phyloP scores from a whole-genome alignment of 2,113 vertebrate genomes.

The Leptocoma aspasia region DNA sequence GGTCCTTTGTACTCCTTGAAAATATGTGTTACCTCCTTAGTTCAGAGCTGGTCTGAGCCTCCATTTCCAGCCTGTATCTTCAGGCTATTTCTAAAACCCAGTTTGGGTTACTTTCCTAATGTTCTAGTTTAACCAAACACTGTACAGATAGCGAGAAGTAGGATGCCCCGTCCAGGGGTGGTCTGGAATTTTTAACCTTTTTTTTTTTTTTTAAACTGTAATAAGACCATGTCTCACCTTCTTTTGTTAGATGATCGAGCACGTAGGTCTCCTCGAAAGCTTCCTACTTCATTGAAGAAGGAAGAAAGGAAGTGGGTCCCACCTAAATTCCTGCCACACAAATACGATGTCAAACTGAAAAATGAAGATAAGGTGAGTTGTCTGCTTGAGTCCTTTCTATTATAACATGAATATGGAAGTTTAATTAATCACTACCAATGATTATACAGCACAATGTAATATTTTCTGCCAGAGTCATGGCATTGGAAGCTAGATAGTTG shows the following conservation, averaged over 20 bases:
- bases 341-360: conserved; percentile 93
- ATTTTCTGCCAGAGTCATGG: fast-evolving
- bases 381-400: neutral
- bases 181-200: neutral
- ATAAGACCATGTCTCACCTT: neutral
- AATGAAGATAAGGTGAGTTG: conserved; percentile 90
- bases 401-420: neutral
- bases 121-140: neutral
- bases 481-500: neutral
- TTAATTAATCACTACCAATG: fast-evolving
- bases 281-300: conserved; percentile 90
- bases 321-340: conserved; percentile 95
- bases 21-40: neutral
- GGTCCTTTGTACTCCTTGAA: neutral
- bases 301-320: conserved; percentile 94
- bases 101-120: neutral
- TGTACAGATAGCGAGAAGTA: neutral
- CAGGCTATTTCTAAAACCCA: neutral
- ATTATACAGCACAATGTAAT: neutral
- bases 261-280: conserved; percentile 92
- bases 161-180: neutral
- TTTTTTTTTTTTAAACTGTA: neutral
- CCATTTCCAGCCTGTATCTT: neutral
- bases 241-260: conserved; percentile 84
- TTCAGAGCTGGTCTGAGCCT: neutral